Evolutionary conservation across 1,140 invertebrate species (phyloP).

Genomic region (Euwallacea similis): DNA sequence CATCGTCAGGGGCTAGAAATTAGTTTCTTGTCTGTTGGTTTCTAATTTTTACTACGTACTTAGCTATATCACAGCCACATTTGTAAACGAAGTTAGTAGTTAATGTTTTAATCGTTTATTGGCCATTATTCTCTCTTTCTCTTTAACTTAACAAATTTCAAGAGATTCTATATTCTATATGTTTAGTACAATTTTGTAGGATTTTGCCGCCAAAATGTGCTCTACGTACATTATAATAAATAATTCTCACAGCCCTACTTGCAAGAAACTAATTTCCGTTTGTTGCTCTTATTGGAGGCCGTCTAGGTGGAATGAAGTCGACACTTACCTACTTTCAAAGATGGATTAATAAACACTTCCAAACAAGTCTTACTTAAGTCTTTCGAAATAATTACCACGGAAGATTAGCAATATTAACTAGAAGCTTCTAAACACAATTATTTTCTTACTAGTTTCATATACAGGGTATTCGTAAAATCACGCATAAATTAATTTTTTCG

Average conservation of each 20-base stretch:
- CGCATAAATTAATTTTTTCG: too few relatives aligned
- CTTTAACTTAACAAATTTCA: neutral
- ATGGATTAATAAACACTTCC: neutral
- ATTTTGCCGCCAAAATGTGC: neutral
- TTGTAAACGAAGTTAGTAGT: conserved; percentile 3
- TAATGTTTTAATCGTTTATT: neutral
- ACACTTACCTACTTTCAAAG: neutral
- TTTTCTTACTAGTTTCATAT: neutral
- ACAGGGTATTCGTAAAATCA: too few relatives aligned
- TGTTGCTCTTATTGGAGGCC: neutral
- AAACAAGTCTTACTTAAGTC: neutral
- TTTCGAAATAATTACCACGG: neutral
- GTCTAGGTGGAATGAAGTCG: neutral
- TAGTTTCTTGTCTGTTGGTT: conserved; percentile 10
- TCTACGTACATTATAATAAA: conserved; percentile 9
- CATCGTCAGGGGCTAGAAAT: neutral
- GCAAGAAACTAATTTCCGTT: conserved; percentile 20
- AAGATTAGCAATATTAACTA: neutral
- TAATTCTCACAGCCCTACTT: conserved; percentile 29
- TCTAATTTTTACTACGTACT: conserved; percentile 3
- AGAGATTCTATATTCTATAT: neutral
- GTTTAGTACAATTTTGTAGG: neutral
- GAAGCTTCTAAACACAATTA: conserved; percentile 2
- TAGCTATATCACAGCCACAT: conserved; percentile 14
- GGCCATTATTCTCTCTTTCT: neutral